phyloP scores from a whole-genome alignment of 2,888 invertebrate genomes.

The Sarcophaga rosellei region DNA sequence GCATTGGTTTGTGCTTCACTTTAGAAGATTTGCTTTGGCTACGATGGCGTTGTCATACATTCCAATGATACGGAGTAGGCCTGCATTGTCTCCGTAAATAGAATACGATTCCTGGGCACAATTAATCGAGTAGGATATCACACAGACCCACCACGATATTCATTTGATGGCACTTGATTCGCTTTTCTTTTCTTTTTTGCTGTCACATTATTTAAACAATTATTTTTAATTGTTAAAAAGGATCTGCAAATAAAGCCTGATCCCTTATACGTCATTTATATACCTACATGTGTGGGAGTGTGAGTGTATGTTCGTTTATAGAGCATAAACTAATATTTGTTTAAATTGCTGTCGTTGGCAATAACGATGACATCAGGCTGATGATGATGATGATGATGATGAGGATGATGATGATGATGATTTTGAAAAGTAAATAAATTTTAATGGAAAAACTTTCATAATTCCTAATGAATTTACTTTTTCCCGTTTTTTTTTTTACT shows the following conservation, averaged over 20 bases:
- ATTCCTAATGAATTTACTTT: conserved; percentile 57
- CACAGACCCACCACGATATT: not conserved
- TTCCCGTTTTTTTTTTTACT: not conserved
- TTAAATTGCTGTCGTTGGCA: conserved; percentile 29
- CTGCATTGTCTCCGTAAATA: too few species aligned
- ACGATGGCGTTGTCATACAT: too few species aligned
- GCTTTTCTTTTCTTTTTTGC: too few species aligned
- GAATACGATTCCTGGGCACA: too few species aligned
- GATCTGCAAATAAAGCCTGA: not conserved
- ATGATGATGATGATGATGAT: conserved; percentile 22
- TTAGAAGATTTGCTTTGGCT: too few species aligned
- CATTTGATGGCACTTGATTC: not conserved
- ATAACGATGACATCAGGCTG: not conserved
- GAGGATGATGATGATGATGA: conserved; percentile 21
- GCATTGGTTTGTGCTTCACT: too few species aligned
- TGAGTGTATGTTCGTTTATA: not conserved
- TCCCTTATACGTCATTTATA: too few species aligned
- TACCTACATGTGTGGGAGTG: not conserved
- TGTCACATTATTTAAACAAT: not conserved
- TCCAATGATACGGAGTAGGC: too few species aligned
- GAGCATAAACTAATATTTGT: conserved; percentile 46
- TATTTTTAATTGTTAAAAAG: conserved; percentile 21
- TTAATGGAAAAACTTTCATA: conserved; percentile 55
- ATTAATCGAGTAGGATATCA: too few species aligned
- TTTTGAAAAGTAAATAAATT: conserved; percentile 42